These are phyloP conservation scores for Wasmannia auropunctata DNA, from an alignment of 1,140 invertebrate species.

Conservation along the genomic window DNA sequence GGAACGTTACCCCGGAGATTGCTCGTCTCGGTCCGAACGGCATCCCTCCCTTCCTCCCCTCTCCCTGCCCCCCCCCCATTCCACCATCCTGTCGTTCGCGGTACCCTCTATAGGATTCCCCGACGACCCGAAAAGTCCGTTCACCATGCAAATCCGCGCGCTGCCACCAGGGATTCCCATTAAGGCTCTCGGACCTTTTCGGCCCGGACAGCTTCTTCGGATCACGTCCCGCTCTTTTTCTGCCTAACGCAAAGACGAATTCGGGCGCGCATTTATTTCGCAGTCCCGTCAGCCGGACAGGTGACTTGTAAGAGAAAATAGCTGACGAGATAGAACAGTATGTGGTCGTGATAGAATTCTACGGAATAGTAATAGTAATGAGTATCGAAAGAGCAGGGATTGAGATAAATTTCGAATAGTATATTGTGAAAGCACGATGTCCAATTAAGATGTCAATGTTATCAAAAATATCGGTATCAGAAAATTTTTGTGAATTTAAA, in stretches of 20 bases:
- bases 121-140: slow-evolving; percentile 71
- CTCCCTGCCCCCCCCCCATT: not conserved
- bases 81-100: not conserved
- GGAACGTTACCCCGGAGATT: slow-evolving; percentile 75
- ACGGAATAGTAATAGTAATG: not conserved
- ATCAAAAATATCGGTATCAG: not conserved
- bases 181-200: slow-evolving; percentile 67
- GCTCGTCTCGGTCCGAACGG: slow-evolving; percentile 57
- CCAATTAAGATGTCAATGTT: not conserved
- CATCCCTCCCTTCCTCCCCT: not conserved
- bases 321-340: no score
- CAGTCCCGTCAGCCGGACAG: not conserved
- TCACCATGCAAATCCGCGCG: slow-evolving; percentile 77
- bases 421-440: not conserved
- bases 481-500: not conserved
- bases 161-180: slow-evolving; percentile 63
- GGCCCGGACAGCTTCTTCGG: slow-evolving; percentile 23
- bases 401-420: not conserved
- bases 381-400: not conserved
- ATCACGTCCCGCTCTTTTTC: slow-evolving; percentile 9
- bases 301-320: not conserved
- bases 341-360: not conserved
- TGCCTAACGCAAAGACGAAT: not conserved
- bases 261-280: not conserved
- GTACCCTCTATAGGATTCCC: slow-evolving; percentile 63